phyloP scores from a whole-genome alignment of 2,888 invertebrate genomes.

The Gari tellinella region DNA sequence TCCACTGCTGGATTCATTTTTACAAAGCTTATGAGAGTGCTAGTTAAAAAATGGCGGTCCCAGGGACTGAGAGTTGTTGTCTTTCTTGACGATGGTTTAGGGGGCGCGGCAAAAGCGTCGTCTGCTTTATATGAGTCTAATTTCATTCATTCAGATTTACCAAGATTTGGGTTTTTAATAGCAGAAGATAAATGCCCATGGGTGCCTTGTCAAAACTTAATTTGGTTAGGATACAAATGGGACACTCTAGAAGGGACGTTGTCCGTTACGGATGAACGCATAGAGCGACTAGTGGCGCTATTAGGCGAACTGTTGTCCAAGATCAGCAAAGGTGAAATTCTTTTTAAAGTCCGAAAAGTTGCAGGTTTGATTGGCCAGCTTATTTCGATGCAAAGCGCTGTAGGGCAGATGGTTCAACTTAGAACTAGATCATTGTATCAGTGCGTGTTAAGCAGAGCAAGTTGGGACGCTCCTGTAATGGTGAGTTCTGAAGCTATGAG shows the following conservation, averaged over 20 bases:
- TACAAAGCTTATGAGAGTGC: conserved; percentile 8
- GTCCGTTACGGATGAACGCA: background rate
- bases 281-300: background rate
- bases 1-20: conserved; percentile 10
- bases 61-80: conserved; percentile 8
- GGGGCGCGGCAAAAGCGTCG: background rate
- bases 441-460: background rate
- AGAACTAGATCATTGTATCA: too few species aligned
- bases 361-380: conserved; percentile 10
- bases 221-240: background rate
- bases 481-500: conserved; percentile 11
- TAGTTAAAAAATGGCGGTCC: conserved; percentile 13
- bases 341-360: background rate
- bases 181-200: conserved; percentile 10
- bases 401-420: background rate
- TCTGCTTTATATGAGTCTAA: background rate
- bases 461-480: conserved; percentile 1
- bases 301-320: too few species aligned
- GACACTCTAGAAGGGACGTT: background rate
- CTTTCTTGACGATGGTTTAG: conserved; percentile 32
- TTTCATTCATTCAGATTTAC: conserved; percentile 1
- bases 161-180: conserved; percentile 2
- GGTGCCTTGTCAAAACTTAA: conserved; percentile 5
- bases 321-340: too few species aligned
- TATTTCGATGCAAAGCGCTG: conserved; percentile 5